A percentile compares a stretch with the other conserved stretches of the same genome.
phyloP scores from a whole-genome alignment of 1,140 invertebrate species.

The Cydia amplana region DNA sequence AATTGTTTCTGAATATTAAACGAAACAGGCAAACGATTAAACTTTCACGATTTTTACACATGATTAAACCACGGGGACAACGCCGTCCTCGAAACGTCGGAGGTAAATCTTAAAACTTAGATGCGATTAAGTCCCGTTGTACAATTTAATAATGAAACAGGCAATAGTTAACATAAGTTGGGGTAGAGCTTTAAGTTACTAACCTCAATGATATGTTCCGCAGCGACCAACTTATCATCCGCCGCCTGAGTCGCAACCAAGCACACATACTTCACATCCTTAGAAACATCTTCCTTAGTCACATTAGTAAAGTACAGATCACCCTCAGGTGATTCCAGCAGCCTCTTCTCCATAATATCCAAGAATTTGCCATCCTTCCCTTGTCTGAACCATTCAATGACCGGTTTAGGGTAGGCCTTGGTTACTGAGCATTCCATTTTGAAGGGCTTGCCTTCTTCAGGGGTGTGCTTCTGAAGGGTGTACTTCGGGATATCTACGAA shows the following conservation, averaged over 20 bases:
- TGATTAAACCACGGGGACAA: too few relatives aligned
- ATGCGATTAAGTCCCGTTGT: too few relatives aligned
- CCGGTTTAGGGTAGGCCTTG: conserved; percentile 58
- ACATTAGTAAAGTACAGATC: conserved; percentile 58
- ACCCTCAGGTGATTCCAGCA: conserved; percentile 54
- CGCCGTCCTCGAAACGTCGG: too few relatives aligned
- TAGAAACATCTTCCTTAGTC: conserved; percentile 49
- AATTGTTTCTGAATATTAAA: too few relatives aligned
- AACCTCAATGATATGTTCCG: conserved; percentile 53
- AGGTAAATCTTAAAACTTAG: too few relatives aligned
- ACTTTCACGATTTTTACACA: too few relatives aligned
- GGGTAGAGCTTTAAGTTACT: neutral
- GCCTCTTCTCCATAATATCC: conserved; percentile 42
- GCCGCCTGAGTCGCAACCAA: conserved; percentile 50
- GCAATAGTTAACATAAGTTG: too few relatives aligned
- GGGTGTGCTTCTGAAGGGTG: conserved; percentile 43
- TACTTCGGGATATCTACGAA: conserved; percentile 47
- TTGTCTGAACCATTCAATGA: conserved; percentile 55
- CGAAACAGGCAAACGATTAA: too few relatives aligned
- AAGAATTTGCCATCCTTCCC: conserved; percentile 42
- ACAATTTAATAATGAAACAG: too few relatives aligned
- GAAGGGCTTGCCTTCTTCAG: conserved; percentile 54
- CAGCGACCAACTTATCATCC: conserved; percentile 47
- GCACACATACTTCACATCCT: conserved; percentile 60
- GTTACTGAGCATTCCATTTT: conserved; percentile 55